Evolutionary conservation across 2,113 vertebrate genomes (phyloP), one percentile per base, ranked within the genome.

Genomic region (Isurus oxyrinchus): DNA sequence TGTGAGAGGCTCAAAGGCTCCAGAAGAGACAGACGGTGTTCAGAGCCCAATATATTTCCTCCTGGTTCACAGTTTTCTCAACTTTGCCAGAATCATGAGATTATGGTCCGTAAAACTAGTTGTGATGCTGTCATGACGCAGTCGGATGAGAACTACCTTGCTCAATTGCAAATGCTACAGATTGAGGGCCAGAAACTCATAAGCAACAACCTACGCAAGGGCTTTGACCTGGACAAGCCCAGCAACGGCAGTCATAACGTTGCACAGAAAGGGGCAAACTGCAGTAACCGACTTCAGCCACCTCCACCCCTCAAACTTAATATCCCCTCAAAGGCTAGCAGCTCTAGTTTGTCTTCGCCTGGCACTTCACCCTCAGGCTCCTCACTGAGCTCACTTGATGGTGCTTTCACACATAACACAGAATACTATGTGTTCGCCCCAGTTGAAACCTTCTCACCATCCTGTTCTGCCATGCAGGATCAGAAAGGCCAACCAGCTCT

Each of bases 351-450:
- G n/a, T 99, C 99, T 27, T 99, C 99, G 53, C 98, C 98, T 0
- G 98, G 98, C 0, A 99, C 98, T 0, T 99, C 99, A 2, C 98
- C 98, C 0, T 99, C 99, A 0, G 98, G 98, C 96, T 99, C 98
- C 0, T 99, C 99, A 0, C 97, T 99, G 97, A 99, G 98, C 97
- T 99, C 99, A 35, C 97, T 98, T 96, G 98, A 99, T 97, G 99
- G 98, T 61, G 98, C 98, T 97, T 99, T 99, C 97, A 99, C 98
- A n/a, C 98, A 99, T 97, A 99, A 98, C 97, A 99, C 98, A 5
- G 98, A 99, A 96, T 98, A 98, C 35, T 97, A 97, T 6, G 97
- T 98, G 94, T 98, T 98, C 96, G 97, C 98, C 13, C 97, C 98
- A 55, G 97, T 97, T 3, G 98, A 98, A 96, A 97, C 97, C 25